Evolutionary conservation across 2,113 vertebrate genomes (phyloP), one percentile per base, ranked within the genome.

Genomic region (Nestor notabilis): DNA sequence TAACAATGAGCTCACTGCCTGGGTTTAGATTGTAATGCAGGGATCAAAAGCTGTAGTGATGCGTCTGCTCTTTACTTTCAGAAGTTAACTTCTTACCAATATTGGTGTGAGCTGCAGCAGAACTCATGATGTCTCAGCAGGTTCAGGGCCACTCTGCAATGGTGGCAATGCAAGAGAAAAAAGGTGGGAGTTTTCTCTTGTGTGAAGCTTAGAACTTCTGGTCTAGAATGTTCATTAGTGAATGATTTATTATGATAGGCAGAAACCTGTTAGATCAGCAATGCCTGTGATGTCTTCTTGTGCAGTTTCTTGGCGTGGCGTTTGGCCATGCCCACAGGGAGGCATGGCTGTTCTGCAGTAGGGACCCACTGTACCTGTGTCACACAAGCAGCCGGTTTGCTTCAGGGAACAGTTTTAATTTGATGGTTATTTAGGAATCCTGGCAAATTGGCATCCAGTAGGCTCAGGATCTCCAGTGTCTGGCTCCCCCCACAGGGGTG

Each of bases 121-220:
- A 35, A 27, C 21, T 19, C 17, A 10, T 1, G 2, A 35, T 47
- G 14, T 16, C 21, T 56, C 3, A 0, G 41, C 2, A 3, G 82
- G 84, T 23, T 33, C 0, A 5, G 41, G 37, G 23, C n/a, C 24
- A 4, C 7, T 4, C 21, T 27, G 44, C 6, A 39, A 3, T 4
- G 7, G 33, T 14, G 41, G 27, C 27, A 25, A 6, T 3, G 4
- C 31, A 24, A 20, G 44, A 52, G 28, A 39, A 56, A 61, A 65
- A 39, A 23, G 12, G 5, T 7, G 5, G 5, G 7, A 58, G 0
- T 0, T 25, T 53, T 25, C 27, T 72, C 44, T 71, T 84, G 47
- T 44, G 10, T 25, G 35, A 61, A 76, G 24, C 33, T n/a, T 58
- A 0, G 13, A 53, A 41, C 27, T 77, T 64, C 50, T 79, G 39